phyloP scores from a whole-genome alignment of 2,113 vertebrate genomes.

The Poecile atricapillus region DNA sequence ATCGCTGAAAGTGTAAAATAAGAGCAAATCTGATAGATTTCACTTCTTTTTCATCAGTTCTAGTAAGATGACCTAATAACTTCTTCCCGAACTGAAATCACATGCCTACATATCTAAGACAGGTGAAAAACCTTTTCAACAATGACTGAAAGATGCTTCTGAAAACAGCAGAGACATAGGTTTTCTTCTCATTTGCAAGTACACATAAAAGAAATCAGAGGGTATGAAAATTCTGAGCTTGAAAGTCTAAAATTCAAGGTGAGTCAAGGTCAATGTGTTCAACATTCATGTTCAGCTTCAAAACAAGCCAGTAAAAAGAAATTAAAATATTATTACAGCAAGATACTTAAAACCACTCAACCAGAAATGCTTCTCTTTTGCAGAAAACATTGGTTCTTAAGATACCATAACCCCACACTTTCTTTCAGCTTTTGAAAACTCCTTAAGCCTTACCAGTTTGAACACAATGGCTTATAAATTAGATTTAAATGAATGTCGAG shows the following conservation, averaged over 20 bases:
- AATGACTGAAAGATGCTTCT: neutral
- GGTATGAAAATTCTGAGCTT: neutral
- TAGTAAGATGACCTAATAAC: neutral
- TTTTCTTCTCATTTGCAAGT: neutral
- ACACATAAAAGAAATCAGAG: neutral
- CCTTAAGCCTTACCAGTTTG: neutral
- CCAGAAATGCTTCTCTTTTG: neutral
- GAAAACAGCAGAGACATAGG: neutral
- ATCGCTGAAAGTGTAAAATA: neutral
- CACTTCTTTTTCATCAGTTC: neutral
- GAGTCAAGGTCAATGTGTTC: neutral
- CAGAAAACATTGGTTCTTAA: neutral
- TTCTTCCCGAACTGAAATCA: neutral
- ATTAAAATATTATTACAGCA: neutral
- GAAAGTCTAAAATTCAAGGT: neutral
- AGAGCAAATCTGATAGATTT: neutral
- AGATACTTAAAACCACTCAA: neutral
- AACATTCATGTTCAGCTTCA: neutral
- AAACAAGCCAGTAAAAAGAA: neutral
- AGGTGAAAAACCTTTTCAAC: neutral
- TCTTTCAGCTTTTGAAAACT: neutral
- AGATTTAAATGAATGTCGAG: neutral
- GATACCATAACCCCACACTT: neutral
- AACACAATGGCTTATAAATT: neutral
- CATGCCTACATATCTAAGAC: neutral